Base-by-base conservation (phyloP, 2,888 invertebrate species). In the Dioctria linearis region DNA sequence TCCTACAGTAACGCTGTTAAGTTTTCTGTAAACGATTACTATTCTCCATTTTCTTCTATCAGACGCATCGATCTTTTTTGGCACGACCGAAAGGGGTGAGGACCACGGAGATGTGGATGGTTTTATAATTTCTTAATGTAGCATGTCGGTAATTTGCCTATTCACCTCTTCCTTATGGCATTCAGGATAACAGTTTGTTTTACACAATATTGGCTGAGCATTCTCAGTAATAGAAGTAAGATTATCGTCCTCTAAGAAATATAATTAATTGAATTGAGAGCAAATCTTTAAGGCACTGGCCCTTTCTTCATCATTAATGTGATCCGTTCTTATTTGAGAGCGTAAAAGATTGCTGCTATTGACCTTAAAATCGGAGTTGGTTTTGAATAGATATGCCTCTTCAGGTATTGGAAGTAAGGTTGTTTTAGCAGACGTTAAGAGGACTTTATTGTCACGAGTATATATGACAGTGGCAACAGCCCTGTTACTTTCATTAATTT, bases 221-320 rank as follows among this genome's bases (percentile, higher is more conserved):
- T 54, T 46, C 8, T 46, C 66, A 2, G 82, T 82, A 5, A 63
- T 82, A 11, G 43, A n/a, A 4, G 79, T 57, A 5, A 82, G 59
- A 2, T 67, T 57, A 6, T 79, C 80, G 3, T 75, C 82, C n/a
- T 80, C 66, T 5, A 80, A 43, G 13, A 59, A 59, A 78, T 61
- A 82, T 3, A 82, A 11, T 43, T 82, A 63, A 39, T 78, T 80
- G 49, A 69, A 81, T 59, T 46, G 46, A 5, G 46, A 8, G 8
- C 46, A 46, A 8, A 46, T 46, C 46, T 46, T 46, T 4, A 46
- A 46, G 46, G 73, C 49, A 11, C 73, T n/a, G 46, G 46, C 59
- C 43, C 79, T 49, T 67, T 82, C 79, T 81, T 86, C 86, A 0
- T 66, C 4, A 73, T 86, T 86, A 61, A 85, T 82, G 79, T 83